A percentile compares a stretch with the other conserved stretches of the same genome.
Evolutionary conservation across 2,113 vertebrate genomes (phyloP).

Genomic region (Sylvia atricapilla): DNA sequence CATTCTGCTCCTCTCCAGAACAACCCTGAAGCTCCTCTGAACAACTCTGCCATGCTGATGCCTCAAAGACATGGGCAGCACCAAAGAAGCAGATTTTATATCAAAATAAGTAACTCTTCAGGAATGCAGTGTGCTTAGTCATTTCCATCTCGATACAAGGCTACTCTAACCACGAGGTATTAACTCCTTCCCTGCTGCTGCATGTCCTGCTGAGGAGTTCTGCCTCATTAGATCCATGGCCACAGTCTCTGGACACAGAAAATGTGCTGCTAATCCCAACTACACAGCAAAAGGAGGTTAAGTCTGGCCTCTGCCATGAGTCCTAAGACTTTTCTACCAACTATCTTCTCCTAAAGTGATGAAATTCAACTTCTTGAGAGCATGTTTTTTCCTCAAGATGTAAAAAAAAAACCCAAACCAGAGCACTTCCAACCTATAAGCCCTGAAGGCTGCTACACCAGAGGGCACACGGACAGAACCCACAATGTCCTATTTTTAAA

Average conservation of each 20-base stretch:
- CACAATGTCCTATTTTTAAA: not conserved
- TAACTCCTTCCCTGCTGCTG: not conserved
- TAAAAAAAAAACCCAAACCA: not conserved
- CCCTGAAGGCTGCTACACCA: not conserved
- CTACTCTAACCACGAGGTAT: not conserved
- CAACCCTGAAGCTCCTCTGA: not conserved
- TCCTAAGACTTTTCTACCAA: not conserved
- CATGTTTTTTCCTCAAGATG: not conserved
- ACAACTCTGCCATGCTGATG: not conserved
- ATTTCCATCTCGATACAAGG: not conserved
- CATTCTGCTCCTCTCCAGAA: not conserved
- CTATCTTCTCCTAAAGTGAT: not conserved
- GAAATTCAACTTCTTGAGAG: not conserved
- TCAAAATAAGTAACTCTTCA: conserved; percentile 26
- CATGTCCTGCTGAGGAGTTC: not conserved
- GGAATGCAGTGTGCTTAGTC: conserved; percentile 4
- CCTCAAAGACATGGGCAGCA: not conserved
- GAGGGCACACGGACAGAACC: not conserved
- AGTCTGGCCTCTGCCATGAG: not conserved
- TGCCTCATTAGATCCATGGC: not conserved
- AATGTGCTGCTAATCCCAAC: not conserved
- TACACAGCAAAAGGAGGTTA: not conserved
- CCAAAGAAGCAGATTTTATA: not conserved
- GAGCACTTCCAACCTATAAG: not conserved
- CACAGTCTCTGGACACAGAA: not conserved